Conservation (phyloP, 2,113 vertebrate species). For the Parus major region DNA sequence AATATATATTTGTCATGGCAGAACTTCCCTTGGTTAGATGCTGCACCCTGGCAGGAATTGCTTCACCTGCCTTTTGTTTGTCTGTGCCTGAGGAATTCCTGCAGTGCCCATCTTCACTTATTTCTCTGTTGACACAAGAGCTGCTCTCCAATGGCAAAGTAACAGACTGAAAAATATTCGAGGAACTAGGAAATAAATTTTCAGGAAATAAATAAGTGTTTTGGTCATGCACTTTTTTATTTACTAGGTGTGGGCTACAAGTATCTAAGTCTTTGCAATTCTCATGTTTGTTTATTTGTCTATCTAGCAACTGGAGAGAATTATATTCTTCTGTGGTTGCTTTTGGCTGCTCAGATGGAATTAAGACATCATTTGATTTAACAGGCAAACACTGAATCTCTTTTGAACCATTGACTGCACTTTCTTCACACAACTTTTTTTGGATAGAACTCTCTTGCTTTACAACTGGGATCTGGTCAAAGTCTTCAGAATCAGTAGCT, state of each 20-base stretch:
- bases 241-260: not conserved
- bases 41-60: not conserved
- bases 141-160: not conserved
- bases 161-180: not conserved
- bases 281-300: not conserved
- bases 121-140: not conserved
- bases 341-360: not conserved
- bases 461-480: slow-evolving; percentile 38
- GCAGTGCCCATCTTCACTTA: not conserved
- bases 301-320: not conserved
- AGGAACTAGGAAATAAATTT: not conserved
- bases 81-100: not conserved
- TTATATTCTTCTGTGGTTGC: not conserved
- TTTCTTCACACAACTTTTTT: not conserved
- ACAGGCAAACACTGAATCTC: not conserved
- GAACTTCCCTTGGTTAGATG: not conserved
- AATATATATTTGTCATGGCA: not conserved
- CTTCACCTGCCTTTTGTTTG: not conserved
- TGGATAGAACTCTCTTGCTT: slow-evolving; percentile 14
- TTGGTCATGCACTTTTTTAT: not conserved
- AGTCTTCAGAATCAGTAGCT: slow-evolving; percentile 47
- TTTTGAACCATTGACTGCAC: not conserved
- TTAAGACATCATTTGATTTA: not conserved
- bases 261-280: not conserved
- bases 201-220: not conserved